Evolutionary conservation across 2,888 invertebrate species (phyloP), one percentile per base, ranked within the genome.

Genomic region (Acronicta alni): DNA sequence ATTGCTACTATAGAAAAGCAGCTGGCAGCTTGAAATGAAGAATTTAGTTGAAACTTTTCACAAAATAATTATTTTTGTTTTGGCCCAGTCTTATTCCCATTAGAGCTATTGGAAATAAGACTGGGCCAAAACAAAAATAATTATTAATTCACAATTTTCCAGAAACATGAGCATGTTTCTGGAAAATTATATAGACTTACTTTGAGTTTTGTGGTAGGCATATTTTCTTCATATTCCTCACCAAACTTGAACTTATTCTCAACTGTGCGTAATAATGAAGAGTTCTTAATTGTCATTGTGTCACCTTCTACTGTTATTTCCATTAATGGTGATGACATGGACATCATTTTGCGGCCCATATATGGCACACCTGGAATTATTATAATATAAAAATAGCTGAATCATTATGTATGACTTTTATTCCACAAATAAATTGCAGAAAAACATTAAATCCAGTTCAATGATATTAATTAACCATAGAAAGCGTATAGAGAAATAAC

Each of bases 331-430:
- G 95, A 95, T 39, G 96, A 93, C 80, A 95, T 86, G 17, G 89
- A 79, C 95, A 96, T 96, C 95, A 96, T 95, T 90, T 96, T 96
- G 62, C 96, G 91, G 0, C 95, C 95, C 81, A 96, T 89, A 69
- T 92, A 96, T 39, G 96, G 96, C 0, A 96, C 95, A 69, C 96
- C 96, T 96, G 62, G 20, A 75, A 30, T 30, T 3, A 12, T 26
- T 26, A 1, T 10, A 9, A 10, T 26, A 0, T 8, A 12, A 17
- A 17, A 18, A 17, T 10, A 41, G 12, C 2, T 15, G 0, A 14
- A 41, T 18, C 14, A 23, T 18, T 15, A 17, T 5, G 12, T 1
- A 20, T 26, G 2, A 2, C 26, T 9, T 9, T 2, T 1, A 26
- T 26, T 26, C 1, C 23, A 20, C 20, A 2, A 2, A 20, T 20